Evolutionary conservation across 2,113 vertebrate species (phyloP).

Genomic region (Gobius niger): DNA sequence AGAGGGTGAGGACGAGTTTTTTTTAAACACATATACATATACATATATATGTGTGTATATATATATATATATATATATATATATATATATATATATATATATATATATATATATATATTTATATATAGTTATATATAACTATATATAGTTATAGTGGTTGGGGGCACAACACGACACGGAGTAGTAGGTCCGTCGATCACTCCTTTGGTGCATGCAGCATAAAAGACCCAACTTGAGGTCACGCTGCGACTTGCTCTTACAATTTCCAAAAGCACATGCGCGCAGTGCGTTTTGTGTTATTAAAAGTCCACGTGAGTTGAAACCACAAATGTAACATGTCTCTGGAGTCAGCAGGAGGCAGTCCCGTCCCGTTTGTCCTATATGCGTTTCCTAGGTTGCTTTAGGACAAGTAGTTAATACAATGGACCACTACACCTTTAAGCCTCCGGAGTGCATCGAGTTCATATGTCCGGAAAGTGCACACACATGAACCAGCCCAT

Average conservation of each 20-base stretch:
- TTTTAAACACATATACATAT: too few relatives aligned
- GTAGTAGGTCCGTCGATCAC: too few relatives aligned
- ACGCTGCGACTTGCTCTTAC: conserved; percentile 51
- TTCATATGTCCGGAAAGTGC: conserved; percentile 68
- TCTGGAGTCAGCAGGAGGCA: conserved; percentile 7
- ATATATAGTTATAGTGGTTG: too few relatives aligned
- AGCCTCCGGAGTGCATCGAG: conserved; percentile 63
- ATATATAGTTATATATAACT: too few relatives aligned
- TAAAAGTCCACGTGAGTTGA: conserved; percentile 60
- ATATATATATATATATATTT: too few relatives aligned
- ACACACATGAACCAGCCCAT: conserved; percentile 30
- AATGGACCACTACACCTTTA: conserved; percentile 60
- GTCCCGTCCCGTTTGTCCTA: neutral
- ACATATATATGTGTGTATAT: too few relatives aligned
- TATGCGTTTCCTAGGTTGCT: conserved; percentile 3
- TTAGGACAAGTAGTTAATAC: neutral
- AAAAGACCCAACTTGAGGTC: conserved; percentile 52
- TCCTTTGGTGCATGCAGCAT: conserved; percentile 35
- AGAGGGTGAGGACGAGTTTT: too few relatives aligned
- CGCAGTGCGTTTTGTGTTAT: conserved; percentile 41
- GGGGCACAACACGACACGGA: too few relatives aligned
- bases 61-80: too few relatives aligned
- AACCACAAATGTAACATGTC: conserved; percentile 53
- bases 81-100: too few relatives aligned
- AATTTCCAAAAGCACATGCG: conserved; percentile 61